A percentile compares a stretch with the other conserved stretches of the same genome.
Evolutionary conservation across 1,140 invertebrate species (phyloP).

Genomic region (Melitaea cinxia): DNA sequence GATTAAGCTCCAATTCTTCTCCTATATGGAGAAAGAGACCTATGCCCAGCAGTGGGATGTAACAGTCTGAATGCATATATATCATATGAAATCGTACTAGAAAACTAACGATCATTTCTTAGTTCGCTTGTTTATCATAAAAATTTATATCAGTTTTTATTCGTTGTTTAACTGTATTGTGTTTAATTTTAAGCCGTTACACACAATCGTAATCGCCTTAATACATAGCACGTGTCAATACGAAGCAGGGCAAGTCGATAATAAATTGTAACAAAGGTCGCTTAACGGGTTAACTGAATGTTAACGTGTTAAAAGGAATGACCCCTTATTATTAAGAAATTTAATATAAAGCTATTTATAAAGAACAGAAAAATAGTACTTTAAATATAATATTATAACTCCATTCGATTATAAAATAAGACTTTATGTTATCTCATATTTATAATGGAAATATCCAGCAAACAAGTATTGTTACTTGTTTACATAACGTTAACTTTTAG

Average conservation of each 20-base stretch:
- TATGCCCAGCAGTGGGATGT: too few relatives aligned
- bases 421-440: too few relatives aligned
- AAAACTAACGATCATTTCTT: too few relatives aligned
- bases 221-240: neutral
- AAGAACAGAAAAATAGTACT: neutral
- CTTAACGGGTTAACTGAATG: slow-evolving; percentile 4
- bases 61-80: too few relatives aligned
- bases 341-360: slow-evolving; percentile 1
- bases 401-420: neutral
- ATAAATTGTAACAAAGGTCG: slow-evolving; percentile 12
- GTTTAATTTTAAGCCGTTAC: neutral
- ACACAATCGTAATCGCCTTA: slow-evolving; percentile 12
- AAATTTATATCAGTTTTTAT: too few relatives aligned
- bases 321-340: neutral
- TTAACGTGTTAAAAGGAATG: neutral
- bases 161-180: neutral
- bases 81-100: too few relatives aligned
- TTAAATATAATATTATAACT: neutral
- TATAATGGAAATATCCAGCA: too few relatives aligned
- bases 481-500: too few relatives aligned
- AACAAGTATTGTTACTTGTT: too few relatives aligned
- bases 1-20: too few relatives aligned
- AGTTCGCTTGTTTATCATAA: too few relatives aligned
- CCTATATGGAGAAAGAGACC: too few relatives aligned
- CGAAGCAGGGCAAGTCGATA: slow-evolving; percentile 3